These are phyloP conservation scores for Apamea sordens DNA, from an alignment of 2,888 invertebrate genomes.

Conservation along the genomic window DNA sequence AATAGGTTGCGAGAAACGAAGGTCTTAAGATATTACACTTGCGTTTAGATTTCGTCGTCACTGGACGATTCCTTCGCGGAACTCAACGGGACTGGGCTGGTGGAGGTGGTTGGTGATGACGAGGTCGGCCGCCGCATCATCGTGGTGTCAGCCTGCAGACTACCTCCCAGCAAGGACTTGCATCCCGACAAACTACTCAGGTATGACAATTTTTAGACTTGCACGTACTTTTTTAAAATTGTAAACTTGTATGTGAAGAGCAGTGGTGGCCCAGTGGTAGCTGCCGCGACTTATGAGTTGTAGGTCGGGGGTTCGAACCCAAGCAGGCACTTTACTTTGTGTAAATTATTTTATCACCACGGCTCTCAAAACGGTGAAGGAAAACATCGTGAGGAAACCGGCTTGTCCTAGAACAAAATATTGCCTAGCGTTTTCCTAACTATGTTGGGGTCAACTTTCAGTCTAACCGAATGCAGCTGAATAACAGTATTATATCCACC, in stretches of 20 bases:
- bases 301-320: neutral
- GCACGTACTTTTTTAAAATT: neutral
- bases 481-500: too few relatives aligned
- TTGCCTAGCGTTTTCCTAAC: too few relatives aligned
- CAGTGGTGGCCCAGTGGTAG: neutral
- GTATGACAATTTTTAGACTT: slow-evolving; percentile 66
- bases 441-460: too few relatives aligned
- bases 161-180: slow-evolving; percentile 94
- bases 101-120: slow-evolving; percentile 92
- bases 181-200: slow-evolving; percentile 89
- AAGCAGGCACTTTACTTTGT: neutral
- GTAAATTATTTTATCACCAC: neutral
- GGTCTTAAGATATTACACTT: slow-evolving; percentile 12
- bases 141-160: slow-evolving; percentile 97
- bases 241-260: neutral
- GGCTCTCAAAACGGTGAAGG: neutral
- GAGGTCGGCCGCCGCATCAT: slow-evolving; percentile 97
- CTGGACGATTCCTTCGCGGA: slow-evolving; percentile 80
- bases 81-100: slow-evolving; percentile 81
- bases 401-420: neutral
- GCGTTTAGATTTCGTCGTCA: slow-evolving; percentile 76
- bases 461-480: too few relatives aligned
- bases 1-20: neutral
- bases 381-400: neutral
- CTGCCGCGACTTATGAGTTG: neutral